phyloP scores from a whole-genome alignment of 2,797 vertebrate genomes.

The Acridotheres tristis region DNA sequence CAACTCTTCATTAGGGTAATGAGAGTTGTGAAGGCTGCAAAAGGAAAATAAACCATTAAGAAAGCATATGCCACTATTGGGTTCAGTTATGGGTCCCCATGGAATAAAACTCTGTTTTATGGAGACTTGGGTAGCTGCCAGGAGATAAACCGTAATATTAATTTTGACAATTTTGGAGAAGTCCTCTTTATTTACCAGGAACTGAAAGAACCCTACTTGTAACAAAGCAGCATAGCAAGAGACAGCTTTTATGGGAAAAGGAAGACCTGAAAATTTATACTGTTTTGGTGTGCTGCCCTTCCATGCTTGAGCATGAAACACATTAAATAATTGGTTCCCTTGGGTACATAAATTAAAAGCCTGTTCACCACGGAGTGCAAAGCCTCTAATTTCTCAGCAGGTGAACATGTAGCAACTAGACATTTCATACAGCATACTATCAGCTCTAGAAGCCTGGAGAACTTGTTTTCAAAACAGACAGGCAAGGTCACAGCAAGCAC shows the following conservation, averaged over 20 bases:
- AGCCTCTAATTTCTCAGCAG: not conserved
- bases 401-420: not conserved
- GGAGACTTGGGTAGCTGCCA: not conserved
- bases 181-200: not conserved
- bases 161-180: not conserved
- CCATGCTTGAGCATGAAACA: not conserved
- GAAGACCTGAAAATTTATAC: not conserved
- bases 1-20: not conserved
- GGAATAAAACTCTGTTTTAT: not conserved
- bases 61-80: not conserved
- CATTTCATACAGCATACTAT: not conserved
- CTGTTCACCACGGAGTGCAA: not conserved
- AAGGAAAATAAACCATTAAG: not conserved
- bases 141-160: not conserved
- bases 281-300: not conserved
- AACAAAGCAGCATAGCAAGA: not conserved
- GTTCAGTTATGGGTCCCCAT: not conserved
- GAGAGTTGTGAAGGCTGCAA: not conserved
- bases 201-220: not conserved
- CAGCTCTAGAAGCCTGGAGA: not conserved
- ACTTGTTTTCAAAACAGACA: not conserved
- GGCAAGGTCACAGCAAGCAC: not conserved
- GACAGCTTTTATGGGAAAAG: not conserved
- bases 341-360: not conserved
- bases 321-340: not conserved